Percentiles rank a stretch among this genome's conserved stretches.
Conservation (phyloP, 2,888 invertebrate species). For the Anagyrus pseudococci region DNA sequence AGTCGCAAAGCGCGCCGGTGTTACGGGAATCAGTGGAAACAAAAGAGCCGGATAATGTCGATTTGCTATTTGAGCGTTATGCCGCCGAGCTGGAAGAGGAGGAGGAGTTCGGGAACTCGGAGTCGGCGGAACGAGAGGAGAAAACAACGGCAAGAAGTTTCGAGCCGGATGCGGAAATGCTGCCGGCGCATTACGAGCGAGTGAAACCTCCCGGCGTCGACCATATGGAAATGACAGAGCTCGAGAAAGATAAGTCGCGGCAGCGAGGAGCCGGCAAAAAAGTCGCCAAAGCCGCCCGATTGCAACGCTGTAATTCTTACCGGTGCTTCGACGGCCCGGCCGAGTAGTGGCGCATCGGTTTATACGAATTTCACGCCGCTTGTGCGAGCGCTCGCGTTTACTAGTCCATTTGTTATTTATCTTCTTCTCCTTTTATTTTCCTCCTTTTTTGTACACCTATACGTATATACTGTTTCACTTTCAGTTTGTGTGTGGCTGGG, state of each 20-base stretch:
- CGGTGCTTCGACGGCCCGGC: too few relatives aligned
- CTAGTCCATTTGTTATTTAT: too few relatives aligned
- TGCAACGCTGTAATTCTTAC: too few relatives aligned
- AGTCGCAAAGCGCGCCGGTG: slow-evolving; percentile 4
- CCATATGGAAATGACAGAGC: slow-evolving; percentile 52
- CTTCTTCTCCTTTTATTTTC: too few relatives aligned
- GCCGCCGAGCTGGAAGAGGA: slow-evolving; percentile 7
- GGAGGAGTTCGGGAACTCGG: not conserved
- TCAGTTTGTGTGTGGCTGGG: too few relatives aligned
- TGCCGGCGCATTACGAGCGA: slow-evolving; percentile 54
- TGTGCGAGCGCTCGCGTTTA: too few relatives aligned
- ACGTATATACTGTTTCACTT: too few relatives aligned
- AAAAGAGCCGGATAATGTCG: not conserved
- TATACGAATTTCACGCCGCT: too few relatives aligned
- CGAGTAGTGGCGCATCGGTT: too few relatives aligned
- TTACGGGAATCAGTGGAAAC: not conserved
- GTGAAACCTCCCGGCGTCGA: slow-evolving; percentile 56
- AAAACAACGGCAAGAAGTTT: slow-evolving; percentile 50
- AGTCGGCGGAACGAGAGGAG: not conserved
- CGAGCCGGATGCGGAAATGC: slow-evolving; percentile 59
- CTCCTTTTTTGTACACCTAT: too few relatives aligned
- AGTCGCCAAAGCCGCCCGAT: too few relatives aligned
- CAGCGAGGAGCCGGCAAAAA: slow-evolving; percentile 16
- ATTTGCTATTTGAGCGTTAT: not conserved
- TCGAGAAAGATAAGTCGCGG: slow-evolving; percentile 13